Percentiles rank a stretch among this genome's conserved stretches.
Evolutionary conservation across 2,888 invertebrate genomes (phyloP).

Genomic region (Pterostichus madidus): DNA sequence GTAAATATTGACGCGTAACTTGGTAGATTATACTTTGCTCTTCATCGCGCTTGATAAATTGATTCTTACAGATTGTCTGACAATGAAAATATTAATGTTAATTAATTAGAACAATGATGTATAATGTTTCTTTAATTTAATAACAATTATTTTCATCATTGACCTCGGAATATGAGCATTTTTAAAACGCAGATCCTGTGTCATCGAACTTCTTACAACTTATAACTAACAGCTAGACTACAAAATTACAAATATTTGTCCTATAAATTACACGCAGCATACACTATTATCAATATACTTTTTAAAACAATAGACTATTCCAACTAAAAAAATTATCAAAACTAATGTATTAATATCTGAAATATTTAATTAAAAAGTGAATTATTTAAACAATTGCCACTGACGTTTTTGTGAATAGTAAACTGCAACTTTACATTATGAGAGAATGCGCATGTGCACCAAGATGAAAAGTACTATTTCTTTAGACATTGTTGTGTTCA

Average conservation of each 20-base stretch:
- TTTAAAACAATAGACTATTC: too few species aligned
- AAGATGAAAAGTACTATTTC: too few species aligned
- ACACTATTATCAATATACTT: too few species aligned
- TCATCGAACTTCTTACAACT: slow-evolving; percentile 30
- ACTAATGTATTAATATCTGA: too few species aligned
- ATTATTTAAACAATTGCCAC: too few species aligned
- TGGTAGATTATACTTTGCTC: too few species aligned
- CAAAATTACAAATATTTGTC: slow-evolving; percentile 16
- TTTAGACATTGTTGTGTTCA: too few species aligned
- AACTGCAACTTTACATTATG: too few species aligned
- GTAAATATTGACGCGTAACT: slow-evolving; percentile 36
- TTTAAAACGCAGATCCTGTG: slow-evolving; percentile 13
- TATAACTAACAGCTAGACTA: neutral
- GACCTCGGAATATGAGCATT: slow-evolving; percentile 7
- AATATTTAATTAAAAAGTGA: too few species aligned
- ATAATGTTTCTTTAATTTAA: neutral
- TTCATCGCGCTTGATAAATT: neutral
- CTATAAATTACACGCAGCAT: neutral
- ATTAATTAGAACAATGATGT: slow-evolving; percentile 1
- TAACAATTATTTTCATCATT: neutral
- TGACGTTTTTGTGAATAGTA: too few species aligned
- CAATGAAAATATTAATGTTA: neutral
- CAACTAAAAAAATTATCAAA: too few species aligned
- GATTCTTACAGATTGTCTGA: slow-evolving; percentile 38
- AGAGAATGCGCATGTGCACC: too few species aligned